Conservation (phyloP, 2,888 invertebrate species). For the Lycophotia porphyrea region DNA sequence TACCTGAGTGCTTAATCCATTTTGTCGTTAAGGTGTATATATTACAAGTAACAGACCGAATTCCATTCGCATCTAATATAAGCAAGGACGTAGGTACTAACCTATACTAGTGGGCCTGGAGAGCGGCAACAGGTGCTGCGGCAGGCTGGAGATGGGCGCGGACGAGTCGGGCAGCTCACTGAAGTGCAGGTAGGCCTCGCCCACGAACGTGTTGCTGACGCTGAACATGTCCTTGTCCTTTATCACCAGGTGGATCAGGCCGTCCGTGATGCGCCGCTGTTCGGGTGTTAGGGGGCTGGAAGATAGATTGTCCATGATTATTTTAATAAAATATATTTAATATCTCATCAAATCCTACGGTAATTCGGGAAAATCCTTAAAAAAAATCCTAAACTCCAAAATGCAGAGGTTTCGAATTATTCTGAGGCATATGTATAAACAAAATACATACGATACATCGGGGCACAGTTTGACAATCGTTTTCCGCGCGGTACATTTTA, state of each 20-base stretch:
- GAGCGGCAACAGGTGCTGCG: slow-evolving; percentile 94
- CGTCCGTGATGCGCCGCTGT: slow-evolving; percentile 92
- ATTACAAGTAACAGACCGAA: background rate
- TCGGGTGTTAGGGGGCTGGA: slow-evolving; percentile 92
- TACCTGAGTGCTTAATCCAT: background rate
- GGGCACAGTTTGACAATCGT: background rate
- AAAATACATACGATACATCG: background rate
- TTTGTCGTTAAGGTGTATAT: background rate
- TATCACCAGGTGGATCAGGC: slow-evolving; percentile 95
- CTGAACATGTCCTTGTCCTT: slow-evolving; percentile 99
- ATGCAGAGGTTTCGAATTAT: background rate
- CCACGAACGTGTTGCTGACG: slow-evolving; percentile 97
- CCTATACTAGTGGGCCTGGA: slow-evolving; percentile 92
- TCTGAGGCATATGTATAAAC: background rate
- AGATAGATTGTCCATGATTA: background rate
- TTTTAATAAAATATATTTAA: background rate
- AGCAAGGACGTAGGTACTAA: slow-evolving; percentile 70
- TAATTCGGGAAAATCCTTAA: background rate
- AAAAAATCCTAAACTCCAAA: background rate
- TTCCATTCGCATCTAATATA: background rate
- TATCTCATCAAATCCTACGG: too few relatives aligned
- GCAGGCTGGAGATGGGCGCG: slow-evolving; percentile 90
- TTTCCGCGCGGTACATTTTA: background rate
- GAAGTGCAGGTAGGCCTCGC: slow-evolving; percentile 97
- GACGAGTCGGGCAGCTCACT: slow-evolving; percentile 92